Percentiles rank a stretch among this genome's conserved stretches.
phyloP scores from a whole-genome alignment of 1,140 invertebrate genomes.

The Dreissena polymorpha region DNA sequence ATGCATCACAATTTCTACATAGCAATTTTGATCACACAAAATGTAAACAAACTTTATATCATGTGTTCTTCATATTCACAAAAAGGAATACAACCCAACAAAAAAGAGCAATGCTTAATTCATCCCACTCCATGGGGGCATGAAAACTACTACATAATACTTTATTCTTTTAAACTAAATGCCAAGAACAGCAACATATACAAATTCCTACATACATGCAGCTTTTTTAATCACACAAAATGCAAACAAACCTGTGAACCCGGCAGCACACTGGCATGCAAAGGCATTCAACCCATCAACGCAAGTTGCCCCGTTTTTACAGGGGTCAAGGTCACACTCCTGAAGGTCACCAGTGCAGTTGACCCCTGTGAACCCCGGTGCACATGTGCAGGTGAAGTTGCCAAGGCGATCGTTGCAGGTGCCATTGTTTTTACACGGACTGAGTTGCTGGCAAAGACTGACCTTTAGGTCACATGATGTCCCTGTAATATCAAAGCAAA shows the following conservation, averaged over 20 bases:
- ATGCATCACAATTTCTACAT: too few relatives aligned
- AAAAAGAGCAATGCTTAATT: too few relatives aligned
- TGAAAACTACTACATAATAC: too few relatives aligned
- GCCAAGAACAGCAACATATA: too few relatives aligned
- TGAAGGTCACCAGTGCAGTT: slow-evolving; percentile 88
- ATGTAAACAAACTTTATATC: too few relatives aligned
- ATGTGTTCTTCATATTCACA: too few relatives aligned
- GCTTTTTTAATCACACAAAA: background rate
- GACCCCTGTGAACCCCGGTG: slow-evolving; percentile 84
- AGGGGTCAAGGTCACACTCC: slow-evolving; percentile 94
- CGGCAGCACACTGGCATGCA: slow-evolving; percentile 72
- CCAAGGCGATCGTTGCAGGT: slow-evolving; percentile 88
- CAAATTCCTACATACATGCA: background rate
- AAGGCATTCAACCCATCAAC: slow-evolving; percentile 82
- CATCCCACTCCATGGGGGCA: too few relatives aligned
- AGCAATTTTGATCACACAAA: too few relatives aligned
- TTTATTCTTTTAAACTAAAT: too few relatives aligned
- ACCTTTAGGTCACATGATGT: slow-evolving; percentile 84
- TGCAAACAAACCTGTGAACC: slow-evolving; percentile 48
- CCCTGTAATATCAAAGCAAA: background rate
- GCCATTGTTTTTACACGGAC: slow-evolving; percentile 91
- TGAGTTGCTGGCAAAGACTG: slow-evolving; percentile 92
- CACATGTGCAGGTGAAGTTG: slow-evolving; percentile 63
- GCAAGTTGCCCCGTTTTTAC: slow-evolving; percentile 93
- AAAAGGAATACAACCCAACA: too few relatives aligned